These are phyloP conservation scores for Neoaliturus tenellus DNA, from an alignment of 2,888 invertebrate species.

Conservation along the genomic window DNA sequence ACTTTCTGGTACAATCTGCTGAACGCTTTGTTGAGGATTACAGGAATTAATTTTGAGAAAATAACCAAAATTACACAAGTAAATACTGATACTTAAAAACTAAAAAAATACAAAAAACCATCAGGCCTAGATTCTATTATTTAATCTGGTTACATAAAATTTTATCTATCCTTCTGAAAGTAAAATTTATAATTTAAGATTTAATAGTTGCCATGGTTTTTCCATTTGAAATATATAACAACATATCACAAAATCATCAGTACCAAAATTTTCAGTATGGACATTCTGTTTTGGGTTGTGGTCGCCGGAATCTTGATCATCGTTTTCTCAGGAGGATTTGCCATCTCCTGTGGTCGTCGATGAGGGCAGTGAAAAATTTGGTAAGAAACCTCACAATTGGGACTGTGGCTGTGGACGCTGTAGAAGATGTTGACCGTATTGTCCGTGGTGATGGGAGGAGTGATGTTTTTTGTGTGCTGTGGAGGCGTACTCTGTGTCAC, in stretches of 20 bases:
- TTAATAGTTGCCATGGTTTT: slow-evolving; percentile 8
- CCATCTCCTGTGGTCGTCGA: neutral
- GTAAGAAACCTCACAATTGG: too few relatives aligned
- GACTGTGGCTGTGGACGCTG: neutral
- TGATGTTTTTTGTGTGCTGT: neutral
- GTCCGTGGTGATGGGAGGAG: neutral
- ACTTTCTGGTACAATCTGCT: too few relatives aligned
- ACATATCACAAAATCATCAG: neutral
- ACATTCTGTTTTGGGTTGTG: slow-evolving; percentile 16
- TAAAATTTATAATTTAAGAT: too few relatives aligned
- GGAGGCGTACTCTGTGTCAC: neutral
- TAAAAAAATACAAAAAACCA: too few relatives aligned
- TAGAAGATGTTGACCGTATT: neutral
- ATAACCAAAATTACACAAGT: too few relatives aligned
- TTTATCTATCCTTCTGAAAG: too few relatives aligned
- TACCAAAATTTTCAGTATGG: slow-evolving; percentile 14
- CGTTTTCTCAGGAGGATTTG: slow-evolving; percentile 43
- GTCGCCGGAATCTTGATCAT: slow-evolving; percentile 33
- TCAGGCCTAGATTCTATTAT: too few relatives aligned
- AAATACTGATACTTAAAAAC: too few relatives aligned
- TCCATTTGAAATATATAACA: neutral
- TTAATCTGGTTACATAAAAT: too few relatives aligned
- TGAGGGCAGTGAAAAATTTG: neutral
- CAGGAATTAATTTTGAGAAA: too few relatives aligned
- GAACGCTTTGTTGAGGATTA: too few relatives aligned